phyloP scores from a whole-genome alignment of 1,140 invertebrate species.

The Microplitis mediator region DNA sequence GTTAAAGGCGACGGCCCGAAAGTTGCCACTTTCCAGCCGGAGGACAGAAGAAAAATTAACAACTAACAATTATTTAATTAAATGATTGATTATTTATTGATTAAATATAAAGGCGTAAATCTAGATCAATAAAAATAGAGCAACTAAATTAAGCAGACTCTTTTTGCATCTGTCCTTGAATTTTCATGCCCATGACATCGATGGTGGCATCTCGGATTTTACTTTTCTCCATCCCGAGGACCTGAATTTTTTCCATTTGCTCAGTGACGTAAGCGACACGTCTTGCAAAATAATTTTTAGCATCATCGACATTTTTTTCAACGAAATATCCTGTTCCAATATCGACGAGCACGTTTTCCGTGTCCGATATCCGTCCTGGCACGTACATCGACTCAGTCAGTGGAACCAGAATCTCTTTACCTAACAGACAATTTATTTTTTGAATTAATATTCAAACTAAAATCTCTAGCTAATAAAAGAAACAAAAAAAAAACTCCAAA shows the following conservation, averaged over 20 bases:
- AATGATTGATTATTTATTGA: no score
- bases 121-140: conserved; percentile 5
- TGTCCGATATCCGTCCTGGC: conserved; percentile 81
- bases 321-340: conserved; percentile 95
- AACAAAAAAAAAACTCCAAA: no score
- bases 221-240: conserved; percentile 82
- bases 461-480: neutral
- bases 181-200: conserved; percentile 73
- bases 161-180: conserved; percentile 54
- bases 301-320: conserved; percentile 82
- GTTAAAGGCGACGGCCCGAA: no score
- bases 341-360: conserved; percentile 86
- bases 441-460: neutral
- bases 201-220: conserved; percentile 81
- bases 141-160: conserved; percentile 27
- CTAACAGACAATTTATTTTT: conserved; percentile 37
- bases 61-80: no score
- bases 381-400: conserved; percentile 96
- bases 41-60: no score
- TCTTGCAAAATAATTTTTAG: conserved; percentile 90
- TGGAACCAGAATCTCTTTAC: conserved; percentile 84
- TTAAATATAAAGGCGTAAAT: no score
- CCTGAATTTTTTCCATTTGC: conserved; percentile 93
- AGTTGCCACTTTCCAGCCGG: no score
- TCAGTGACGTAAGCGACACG: conserved; percentile 90